Percentiles rank a stretch among this genome's conserved stretches.
Evolutionary conservation across 2,797 vertebrate species (phyloP).

Genomic region (Ptychadena robeensis): DNA sequence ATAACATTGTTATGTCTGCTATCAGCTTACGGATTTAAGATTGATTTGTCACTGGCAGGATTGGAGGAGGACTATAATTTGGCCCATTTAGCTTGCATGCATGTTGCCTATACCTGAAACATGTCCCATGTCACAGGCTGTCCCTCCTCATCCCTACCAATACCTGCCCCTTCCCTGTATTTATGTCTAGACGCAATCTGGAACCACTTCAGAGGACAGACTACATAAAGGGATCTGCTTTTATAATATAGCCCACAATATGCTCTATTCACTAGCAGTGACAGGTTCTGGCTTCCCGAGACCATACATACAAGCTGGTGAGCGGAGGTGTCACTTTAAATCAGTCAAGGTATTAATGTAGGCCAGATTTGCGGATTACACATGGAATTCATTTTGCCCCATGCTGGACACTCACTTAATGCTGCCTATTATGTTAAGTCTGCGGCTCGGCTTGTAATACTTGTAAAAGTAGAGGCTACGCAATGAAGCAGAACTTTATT

Average conservation of each 20-base stretch:
- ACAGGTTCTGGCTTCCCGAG: background rate
- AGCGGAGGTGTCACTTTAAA: conserved; percentile 45
- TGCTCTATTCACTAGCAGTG: conserved; percentile 28
- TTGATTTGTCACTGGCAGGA: too few species aligned
- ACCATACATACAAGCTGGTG: conserved; percentile 17
- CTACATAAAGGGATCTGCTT: conserved; percentile 16
- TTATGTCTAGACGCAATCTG: conserved; percentile 59
- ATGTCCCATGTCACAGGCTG: background rate
- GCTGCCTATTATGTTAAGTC: conserved; percentile 8
- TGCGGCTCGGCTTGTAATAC: background rate
- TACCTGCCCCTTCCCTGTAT: conserved; percentile 26
- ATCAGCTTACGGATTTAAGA: too few species aligned
- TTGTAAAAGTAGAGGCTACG: conserved; percentile 4
- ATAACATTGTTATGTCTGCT: too few species aligned
- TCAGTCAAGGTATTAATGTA: conserved; percentile 38
- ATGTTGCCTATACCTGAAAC: background rate
- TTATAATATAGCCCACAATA: conserved; percentile 12
- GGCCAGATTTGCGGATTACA: conserved; percentile 4
- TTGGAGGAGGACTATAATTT: too few species aligned
- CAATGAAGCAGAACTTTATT: conserved; percentile 32
- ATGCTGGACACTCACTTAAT: conserved; percentile 9
- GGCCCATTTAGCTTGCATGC: too few species aligned
- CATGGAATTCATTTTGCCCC: conserved; percentile 39
- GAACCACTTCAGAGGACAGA: conserved; percentile 49
- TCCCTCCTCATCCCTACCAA: background rate